These are phyloP conservation scores for Ceyx margarethae DNA, from an alignment of 2,113 vertebrate genomes.

Conservation along the genomic window DNA sequence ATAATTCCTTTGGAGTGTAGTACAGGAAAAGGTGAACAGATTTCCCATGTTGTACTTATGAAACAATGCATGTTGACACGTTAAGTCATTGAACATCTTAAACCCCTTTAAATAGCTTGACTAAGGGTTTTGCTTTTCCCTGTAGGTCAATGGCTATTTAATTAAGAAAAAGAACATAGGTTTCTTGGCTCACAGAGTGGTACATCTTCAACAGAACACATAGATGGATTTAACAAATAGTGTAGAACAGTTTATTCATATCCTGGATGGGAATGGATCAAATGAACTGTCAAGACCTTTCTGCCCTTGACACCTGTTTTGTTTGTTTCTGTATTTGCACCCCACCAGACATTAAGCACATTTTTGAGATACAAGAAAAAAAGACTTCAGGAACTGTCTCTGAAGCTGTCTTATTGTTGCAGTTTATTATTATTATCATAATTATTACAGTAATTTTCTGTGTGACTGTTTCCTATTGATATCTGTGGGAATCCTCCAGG, in stretches of 20 bases:
- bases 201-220: background rate
- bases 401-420: background rate
- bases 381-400: background rate
- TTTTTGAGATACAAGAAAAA: background rate
- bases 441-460: background rate
- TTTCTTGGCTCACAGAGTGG: background rate
- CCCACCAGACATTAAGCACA: background rate
- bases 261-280: fast-evolving
- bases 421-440: background rate
- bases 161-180: background rate
- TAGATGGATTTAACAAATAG: background rate
- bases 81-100: background rate
- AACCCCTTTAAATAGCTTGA: background rate
- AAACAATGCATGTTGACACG: no score
- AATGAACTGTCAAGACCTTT: background rate
- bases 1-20: background rate
- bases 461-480: background rate
- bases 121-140: background rate
- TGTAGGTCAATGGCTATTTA: background rate
- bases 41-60: background rate
- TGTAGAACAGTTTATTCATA: background rate
- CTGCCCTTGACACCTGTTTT: background rate
- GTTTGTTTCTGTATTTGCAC: background rate
- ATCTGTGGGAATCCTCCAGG: background rate
- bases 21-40: background rate